Evolutionary conservation across 2,888 invertebrate genomes (phyloP).

Genomic region (Allolobophora icterica): DNA sequence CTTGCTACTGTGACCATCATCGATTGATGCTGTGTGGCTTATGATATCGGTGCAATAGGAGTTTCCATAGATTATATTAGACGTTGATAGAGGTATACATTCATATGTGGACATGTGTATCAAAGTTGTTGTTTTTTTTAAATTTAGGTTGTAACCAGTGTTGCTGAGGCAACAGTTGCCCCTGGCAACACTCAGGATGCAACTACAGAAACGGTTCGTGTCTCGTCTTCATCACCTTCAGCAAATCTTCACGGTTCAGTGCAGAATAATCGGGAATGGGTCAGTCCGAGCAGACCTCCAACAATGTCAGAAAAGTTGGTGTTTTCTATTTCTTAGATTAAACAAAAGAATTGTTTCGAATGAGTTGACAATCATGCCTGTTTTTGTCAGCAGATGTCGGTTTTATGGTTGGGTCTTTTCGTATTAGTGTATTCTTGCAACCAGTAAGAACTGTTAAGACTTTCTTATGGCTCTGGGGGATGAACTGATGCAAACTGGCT

Average conservation of each 20-base stretch:
- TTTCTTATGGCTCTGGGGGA: too few relatives aligned
- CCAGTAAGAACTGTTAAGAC: background rate
- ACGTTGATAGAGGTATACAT: too few relatives aligned
- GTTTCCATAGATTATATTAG: too few relatives aligned
- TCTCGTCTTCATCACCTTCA: background rate
- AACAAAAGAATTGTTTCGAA: too few relatives aligned
- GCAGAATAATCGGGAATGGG: slow-evolving; percentile 17
- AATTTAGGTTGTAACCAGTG: slow-evolving; percentile 14
- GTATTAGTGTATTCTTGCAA: background rate
- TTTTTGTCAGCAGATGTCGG: background rate
- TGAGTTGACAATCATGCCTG: too few relatives aligned
- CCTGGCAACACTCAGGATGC: slow-evolving; percentile 24
- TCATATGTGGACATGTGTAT: too few relatives aligned
- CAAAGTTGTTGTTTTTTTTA: background rate
- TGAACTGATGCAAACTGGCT: background rate
- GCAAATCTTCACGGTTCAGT: background rate
- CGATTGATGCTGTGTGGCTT: too few relatives aligned
- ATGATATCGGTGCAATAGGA: too few relatives aligned
- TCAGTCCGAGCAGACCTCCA: background rate
- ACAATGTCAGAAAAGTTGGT: background rate
- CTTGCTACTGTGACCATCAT: too few relatives aligned
- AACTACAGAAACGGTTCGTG: background rate
- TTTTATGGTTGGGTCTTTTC: background rate
- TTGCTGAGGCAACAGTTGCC: slow-evolving; percentile 18
- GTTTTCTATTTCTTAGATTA: background rate